phyloP scores from a whole-genome alignment of 2,797 vertebrate genomes.

The Pipistrellus nathusii region DNA sequence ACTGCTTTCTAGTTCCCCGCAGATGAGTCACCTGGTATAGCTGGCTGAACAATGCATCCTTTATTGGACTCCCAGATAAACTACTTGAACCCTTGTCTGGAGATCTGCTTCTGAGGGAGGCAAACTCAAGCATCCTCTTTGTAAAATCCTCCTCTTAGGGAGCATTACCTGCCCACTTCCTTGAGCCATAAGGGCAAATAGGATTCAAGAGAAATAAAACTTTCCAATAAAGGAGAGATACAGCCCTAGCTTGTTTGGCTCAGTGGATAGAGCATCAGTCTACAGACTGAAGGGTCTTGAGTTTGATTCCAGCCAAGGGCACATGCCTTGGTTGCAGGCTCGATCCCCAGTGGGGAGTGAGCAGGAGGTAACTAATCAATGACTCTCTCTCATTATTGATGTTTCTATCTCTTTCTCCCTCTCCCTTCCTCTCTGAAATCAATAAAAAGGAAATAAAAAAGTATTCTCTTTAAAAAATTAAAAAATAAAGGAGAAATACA shows the following conservation, averaged over 20 bases:
- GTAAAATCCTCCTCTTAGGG: neutral
- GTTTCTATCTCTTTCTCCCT: neutral
- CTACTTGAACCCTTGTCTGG: neutral
- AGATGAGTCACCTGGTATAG: neutral
- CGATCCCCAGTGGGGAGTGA: neutral
- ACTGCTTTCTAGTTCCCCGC: neutral
- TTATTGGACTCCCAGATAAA: neutral
- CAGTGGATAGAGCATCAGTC: neutral
- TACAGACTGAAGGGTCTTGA: neutral
- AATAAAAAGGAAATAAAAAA: too few species aligned
- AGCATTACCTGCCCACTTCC: neutral
- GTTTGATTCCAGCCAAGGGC: neutral
- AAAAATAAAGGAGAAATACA: neutral
- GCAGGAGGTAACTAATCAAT: neutral
- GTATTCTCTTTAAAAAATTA: too few species aligned
- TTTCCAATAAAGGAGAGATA: neutral
- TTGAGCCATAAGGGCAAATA: neutral
- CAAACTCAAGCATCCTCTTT: neutral
- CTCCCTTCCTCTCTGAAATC: neutral
- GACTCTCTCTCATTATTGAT: neutral
- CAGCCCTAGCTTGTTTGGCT: neutral
- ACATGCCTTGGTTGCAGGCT: neutral
- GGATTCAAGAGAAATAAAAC: slow-evolving; percentile 6
- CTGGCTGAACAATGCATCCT: neutral
- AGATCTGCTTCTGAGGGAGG: neutral